phyloP scores from a whole-genome alignment of 2,888 invertebrate genomes.

The Noctua comes region DNA sequence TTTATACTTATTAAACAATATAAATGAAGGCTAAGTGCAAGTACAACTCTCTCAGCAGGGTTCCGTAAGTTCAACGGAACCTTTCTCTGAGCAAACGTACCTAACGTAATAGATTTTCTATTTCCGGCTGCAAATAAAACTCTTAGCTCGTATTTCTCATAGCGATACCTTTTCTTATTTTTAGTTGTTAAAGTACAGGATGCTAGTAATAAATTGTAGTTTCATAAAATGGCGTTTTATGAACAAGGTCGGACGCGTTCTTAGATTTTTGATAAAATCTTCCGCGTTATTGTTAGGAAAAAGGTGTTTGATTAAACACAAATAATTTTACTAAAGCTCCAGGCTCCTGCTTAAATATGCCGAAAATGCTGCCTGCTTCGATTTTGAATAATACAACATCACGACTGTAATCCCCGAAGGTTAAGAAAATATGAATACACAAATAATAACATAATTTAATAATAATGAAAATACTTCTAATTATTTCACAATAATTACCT shows the following conservation, averaged over 20 bases:
- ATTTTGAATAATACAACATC: neutral
- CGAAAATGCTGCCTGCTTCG: neutral
- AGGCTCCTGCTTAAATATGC: too few relatives aligned
- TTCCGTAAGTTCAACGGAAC: constrained; percentile 15
- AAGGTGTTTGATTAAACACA: neutral
- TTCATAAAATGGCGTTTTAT: constrained; percentile 19
- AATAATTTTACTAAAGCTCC: neutral
- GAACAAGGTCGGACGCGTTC: constrained; percentile 8
- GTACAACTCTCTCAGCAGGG: constrained; percentile 15
- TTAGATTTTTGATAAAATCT: neutral
- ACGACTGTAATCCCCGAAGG: neutral
- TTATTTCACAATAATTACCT: too few relatives aligned
- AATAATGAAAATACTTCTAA: too few relatives aligned
- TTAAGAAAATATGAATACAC: too few relatives aligned
- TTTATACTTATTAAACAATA: constrained; percentile 14
- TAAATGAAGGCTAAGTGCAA: constrained; percentile 8
- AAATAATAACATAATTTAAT: too few relatives aligned
- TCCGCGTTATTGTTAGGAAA: constrained; percentile 1
- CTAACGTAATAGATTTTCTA: constrained; percentile 53
- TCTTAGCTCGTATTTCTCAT: constrained; percentile 43
- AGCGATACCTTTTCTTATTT: constrained; percentile 48
- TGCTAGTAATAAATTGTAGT: constrained; percentile 45
- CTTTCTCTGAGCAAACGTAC: constrained; percentile 23
- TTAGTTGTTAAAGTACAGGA: constrained; percentile 26
- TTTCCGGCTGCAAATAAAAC: constrained; percentile 61